Evolutionary conservation across 1,140 invertebrate genomes (phyloP).

Genomic region (Bombus impatiens): DNA sequence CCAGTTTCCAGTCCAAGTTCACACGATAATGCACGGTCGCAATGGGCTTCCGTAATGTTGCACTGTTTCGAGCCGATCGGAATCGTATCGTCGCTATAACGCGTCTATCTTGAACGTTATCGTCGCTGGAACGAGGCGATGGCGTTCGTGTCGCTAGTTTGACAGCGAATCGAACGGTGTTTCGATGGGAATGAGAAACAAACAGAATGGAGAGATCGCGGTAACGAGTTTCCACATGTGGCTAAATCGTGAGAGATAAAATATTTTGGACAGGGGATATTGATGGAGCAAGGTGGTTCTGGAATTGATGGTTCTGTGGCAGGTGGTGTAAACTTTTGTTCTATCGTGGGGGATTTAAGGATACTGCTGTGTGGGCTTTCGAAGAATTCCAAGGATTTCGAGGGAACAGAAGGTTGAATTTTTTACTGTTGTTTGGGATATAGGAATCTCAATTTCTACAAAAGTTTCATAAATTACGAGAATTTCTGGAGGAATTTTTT

Average conservation of each 20-base stretch:
- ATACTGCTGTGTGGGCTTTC: background rate
- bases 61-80: constrained; percentile 43
- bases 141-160: constrained; percentile 3
- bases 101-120: constrained; percentile 31
- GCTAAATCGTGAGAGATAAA: background rate
- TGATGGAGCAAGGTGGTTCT: background rate
- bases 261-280: background rate
- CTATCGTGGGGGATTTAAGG: background rate
- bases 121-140: background rate
- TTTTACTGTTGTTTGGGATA: background rate
- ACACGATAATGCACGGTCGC: constrained; percentile 58
- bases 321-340: constrained; percentile 11
- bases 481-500: background rate
- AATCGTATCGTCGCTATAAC: constrained; percentile 25
- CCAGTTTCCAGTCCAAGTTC: constrained; percentile 57
- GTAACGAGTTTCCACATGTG: background rate
- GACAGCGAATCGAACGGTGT: background rate
- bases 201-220: background rate
- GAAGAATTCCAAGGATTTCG: background rate
- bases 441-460: background rate
- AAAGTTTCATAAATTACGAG: background rate
- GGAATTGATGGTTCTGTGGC: background rate
- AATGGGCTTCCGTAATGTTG: constrained; percentile 17
- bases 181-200: background rate
- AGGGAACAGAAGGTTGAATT: background rate